Percentiles rank a stretch among this genome's conserved stretches.
Conservation (phyloP, 2,797 vertebrate genomes). For the Limnodromus scolopaceus region DNA sequence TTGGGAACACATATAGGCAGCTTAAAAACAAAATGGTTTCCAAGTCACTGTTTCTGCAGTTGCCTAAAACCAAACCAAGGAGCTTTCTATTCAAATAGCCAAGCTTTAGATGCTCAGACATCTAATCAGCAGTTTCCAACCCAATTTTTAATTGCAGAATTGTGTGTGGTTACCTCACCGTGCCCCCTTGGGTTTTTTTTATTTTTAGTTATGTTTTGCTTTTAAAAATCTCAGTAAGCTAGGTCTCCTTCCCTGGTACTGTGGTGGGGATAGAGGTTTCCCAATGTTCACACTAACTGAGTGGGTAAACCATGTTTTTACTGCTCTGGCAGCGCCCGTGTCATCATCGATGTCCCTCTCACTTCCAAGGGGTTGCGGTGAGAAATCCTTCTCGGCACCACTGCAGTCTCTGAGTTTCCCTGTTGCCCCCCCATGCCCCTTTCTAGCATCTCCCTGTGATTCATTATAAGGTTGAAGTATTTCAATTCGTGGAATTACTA, state of each 20-base stretch:
- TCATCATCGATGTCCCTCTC: rapidly evolving
- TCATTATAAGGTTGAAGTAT: not conserved
- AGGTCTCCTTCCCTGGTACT: not conserved
- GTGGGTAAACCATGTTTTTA: not conserved
- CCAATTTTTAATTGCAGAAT: not conserved
- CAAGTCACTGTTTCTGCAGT: not conserved
- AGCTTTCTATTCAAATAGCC: not conserved
- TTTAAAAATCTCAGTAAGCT: not conserved
- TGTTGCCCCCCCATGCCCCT: rapidly evolving
- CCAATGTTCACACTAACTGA: rapidly evolving
- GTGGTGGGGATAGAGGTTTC: not conserved
- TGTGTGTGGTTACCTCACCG: rapidly evolving
- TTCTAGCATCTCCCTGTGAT: not conserved
- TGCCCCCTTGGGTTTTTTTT: not conserved
- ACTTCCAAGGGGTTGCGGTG: not conserved
- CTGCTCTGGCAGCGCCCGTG: rapidly evolving
- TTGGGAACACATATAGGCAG: not conserved
- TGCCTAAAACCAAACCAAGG: not conserved
- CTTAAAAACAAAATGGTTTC: not conserved
- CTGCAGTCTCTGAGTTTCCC: not conserved
- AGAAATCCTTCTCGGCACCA: rapidly evolving
- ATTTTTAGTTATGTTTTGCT: not conserved
- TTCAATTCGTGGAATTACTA: not conserved
- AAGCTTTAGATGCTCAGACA: not conserved
- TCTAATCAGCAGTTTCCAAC: not conserved